Conservation (phyloP, 2,888 invertebrate species). For the Hipparchia sbordonii region DNA sequence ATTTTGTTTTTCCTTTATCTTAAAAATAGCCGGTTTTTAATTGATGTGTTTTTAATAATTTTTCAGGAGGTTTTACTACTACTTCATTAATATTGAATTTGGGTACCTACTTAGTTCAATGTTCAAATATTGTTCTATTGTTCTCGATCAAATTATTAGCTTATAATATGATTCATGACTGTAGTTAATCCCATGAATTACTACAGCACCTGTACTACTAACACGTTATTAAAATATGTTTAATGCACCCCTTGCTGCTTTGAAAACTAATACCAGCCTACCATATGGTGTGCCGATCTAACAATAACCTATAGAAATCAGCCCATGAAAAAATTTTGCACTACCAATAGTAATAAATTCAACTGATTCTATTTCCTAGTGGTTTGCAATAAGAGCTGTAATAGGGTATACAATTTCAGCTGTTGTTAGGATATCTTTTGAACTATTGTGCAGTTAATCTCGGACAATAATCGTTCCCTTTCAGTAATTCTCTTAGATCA, state of each 20-base stretch:
- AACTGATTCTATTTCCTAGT: constrained; percentile 23
- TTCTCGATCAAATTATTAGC: constrained; percentile 32
- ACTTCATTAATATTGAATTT: background rate
- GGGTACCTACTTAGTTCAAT: background rate
- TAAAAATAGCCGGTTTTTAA: no score
- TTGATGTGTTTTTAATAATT: no score
- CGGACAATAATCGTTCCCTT: constrained; percentile 70
- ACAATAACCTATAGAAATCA: constrained; percentile 52
- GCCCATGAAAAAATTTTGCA: constrained; percentile 17
- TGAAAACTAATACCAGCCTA: constrained; percentile 62
- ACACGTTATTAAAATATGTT: constrained; percentile 70
- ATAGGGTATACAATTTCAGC: constrained; percentile 20
- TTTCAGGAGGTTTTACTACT: background rate
- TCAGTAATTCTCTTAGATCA: constrained; percentile 72
- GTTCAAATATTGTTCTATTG: constrained; percentile 13
- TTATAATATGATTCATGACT: constrained; percentile 17
- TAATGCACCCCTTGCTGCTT: constrained; percentile 57
- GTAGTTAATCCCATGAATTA: constrained; percentile 47
- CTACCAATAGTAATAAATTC: background rate
- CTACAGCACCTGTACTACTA: constrained; percentile 48
- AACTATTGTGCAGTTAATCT: constrained; percentile 55
- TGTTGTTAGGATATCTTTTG: constrained; percentile 20
- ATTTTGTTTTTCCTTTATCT: no score
- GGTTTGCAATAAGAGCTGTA: constrained; percentile 17
- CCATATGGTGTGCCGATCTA: constrained; percentile 70